phyloP scores from a whole-genome alignment of 2,888 invertebrate species.

The Xestia ashworthii region DNA sequence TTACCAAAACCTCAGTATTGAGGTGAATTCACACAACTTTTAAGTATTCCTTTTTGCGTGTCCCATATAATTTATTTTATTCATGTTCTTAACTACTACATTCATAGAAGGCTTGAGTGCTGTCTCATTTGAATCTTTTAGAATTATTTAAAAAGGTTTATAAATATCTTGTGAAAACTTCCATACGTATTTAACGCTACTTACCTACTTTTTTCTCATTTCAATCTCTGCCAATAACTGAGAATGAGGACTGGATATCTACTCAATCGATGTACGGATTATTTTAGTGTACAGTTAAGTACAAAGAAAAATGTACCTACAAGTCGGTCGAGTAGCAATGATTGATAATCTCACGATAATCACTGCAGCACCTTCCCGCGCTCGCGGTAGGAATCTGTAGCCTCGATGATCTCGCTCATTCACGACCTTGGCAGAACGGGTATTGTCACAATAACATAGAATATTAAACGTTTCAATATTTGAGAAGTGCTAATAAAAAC shows the following conservation, averaged over 20 bases:
- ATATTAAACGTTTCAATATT: slow-evolving; percentile 22
- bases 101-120: slow-evolving; percentile 25
- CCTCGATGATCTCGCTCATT: slow-evolving; percentile 55
- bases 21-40: slow-evolving; percentile 28
- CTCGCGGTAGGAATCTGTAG: slow-evolving; percentile 47
- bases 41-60: slow-evolving; percentile 19
- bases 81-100: slow-evolving; percentile 30
- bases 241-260: background rate
- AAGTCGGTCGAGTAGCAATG: slow-evolving; percentile 36
- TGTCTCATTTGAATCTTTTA: slow-evolving; percentile 28
- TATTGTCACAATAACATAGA: slow-evolving; percentile 44
- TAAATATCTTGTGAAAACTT: background rate
- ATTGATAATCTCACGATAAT: slow-evolving; percentile 56
- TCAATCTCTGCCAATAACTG: background rate
- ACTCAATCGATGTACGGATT: background rate
- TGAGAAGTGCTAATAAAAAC: slow-evolving; percentile 42
- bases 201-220: background rate
- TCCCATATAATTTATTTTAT: slow-evolving; percentile 32
- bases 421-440: slow-evolving; percentile 45
- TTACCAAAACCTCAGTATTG: slow-evolving; percentile 31
- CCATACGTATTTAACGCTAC: background rate
- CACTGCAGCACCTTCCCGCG: slow-evolving; percentile 30
- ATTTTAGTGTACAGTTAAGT: slow-evolving; percentile 16
- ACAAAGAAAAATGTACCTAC: slow-evolving; percentile 27
- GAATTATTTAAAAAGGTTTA: slow-evolving; percentile 1